Conservation (phyloP, 1,140 invertebrate genomes). For the Gonioctena quinquepunctata region DNA sequence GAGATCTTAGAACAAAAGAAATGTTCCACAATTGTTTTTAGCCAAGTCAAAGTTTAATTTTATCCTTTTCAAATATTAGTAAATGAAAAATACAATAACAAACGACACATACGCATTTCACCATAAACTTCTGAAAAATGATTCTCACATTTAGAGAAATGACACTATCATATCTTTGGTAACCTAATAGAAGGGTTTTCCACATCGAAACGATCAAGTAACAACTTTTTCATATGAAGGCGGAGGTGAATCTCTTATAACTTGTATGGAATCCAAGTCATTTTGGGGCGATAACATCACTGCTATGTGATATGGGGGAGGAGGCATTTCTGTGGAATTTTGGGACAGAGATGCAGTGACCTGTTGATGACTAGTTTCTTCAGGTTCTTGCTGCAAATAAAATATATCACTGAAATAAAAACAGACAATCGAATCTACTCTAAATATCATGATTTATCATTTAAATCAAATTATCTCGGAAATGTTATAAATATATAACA, state of each 20-base stretch:
- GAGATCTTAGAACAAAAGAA: too few relatives aligned
- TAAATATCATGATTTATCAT: neutral
- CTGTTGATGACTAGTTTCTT: constrained; percentile 18
- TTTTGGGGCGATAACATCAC: constrained; percentile 63
- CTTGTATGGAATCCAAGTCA: constrained; percentile 48
- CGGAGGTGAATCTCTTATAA: constrained; percentile 62
- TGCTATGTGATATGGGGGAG: constrained; percentile 71
- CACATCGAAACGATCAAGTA: constrained; percentile 54
- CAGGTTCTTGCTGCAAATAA: neutral
- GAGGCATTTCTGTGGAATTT: constrained; percentile 45
- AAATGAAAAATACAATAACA: too few relatives aligned
- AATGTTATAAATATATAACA: too few relatives aligned
- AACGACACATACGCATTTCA: too few relatives aligned
- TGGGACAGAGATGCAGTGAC: constrained; percentile 22
- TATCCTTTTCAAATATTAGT: too few relatives aligned
- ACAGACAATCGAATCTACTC: neutral
- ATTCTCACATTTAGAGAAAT: too few relatives aligned
- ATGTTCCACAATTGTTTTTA: too few relatives aligned
- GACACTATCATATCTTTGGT: neutral
- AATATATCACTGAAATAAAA: neutral
- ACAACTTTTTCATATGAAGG: constrained; percentile 68
- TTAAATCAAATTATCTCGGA: too few relatives aligned
- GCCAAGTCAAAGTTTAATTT: too few relatives aligned
- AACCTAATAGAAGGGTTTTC: neutral
- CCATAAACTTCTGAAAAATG: too few relatives aligned